Evolutionary conservation across 2,888 invertebrate species (phyloP).

Genomic region (Amblyteles armatorius): DNA sequence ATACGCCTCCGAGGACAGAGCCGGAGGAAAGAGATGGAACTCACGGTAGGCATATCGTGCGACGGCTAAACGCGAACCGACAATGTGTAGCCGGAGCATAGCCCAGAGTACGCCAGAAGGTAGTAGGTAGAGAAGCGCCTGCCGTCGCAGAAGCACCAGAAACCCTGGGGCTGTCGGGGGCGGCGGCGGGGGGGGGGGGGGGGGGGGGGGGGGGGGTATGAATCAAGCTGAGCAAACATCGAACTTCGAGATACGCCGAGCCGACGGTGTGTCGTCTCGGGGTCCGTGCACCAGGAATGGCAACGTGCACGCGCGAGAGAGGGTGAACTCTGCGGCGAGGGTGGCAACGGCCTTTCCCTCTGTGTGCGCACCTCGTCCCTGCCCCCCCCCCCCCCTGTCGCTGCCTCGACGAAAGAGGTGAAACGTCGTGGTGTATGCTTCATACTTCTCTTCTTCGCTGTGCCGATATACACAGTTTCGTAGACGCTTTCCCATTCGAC

Average conservation of each 20-base stretch:
- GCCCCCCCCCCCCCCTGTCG: not conserved
- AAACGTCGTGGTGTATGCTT: slow-evolving; percentile 39
- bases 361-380: slow-evolving; percentile 22
- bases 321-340: slow-evolving; percentile 48
- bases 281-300: slow-evolving; percentile 68
- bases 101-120: slow-evolving; percentile 49
- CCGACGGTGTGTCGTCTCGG: slow-evolving; percentile 74
- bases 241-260: slow-evolving; percentile 82
- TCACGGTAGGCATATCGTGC: slow-evolving; percentile 46
- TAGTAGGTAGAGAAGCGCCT: slow-evolving; percentile 72
- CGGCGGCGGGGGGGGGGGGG: slow-evolving; percentile 68
- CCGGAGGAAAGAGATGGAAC: slow-evolving; percentile 45
- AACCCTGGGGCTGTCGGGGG: slow-evolving; percentile 53
- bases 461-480: slow-evolving; percentile 6
- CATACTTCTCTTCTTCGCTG: slow-evolving; percentile 7
- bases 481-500: not conserved
- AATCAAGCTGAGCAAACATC: slow-evolving; percentile 85
- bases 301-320: slow-evolving; percentile 70
- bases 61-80: slow-evolving; percentile 37
- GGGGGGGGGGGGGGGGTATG: slow-evolving; percentile 73
- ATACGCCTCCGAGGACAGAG: slow-evolving; percentile 28
- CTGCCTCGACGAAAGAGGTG: slow-evolving; percentile 18
- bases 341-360: slow-evolving; percentile 44
- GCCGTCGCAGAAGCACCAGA: slow-evolving; percentile 43
- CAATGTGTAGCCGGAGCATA: slow-evolving; percentile 53